Conservation (phyloP, 2,888 invertebrate genomes). For the Spodoptera picta region DNA sequence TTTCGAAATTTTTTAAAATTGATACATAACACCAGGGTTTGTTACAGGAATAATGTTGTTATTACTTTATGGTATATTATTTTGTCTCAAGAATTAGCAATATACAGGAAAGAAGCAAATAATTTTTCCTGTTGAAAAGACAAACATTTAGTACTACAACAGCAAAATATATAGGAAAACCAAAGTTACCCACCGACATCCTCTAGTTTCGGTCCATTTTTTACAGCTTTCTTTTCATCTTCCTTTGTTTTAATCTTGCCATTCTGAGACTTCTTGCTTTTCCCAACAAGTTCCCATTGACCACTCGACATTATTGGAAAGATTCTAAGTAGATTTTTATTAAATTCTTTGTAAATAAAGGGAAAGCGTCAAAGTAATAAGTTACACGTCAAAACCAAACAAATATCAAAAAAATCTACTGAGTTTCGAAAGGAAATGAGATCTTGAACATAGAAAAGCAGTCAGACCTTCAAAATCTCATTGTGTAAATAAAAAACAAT, state of each 20-base stretch:
- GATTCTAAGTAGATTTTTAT: conserved; percentile 58
- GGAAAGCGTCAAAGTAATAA: conserved; percentile 71
- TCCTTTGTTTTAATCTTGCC: conserved; percentile 86
- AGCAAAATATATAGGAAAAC: conserved; percentile 31
- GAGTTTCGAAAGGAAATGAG: neutral
- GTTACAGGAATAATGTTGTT: no score
- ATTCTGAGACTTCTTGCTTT: conserved; percentile 90
- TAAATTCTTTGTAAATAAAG: conserved; percentile 79
- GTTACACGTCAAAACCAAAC: conserved; percentile 86
- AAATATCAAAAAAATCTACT: conserved; percentile 66
- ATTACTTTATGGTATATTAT: no score
- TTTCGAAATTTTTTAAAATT: no score
- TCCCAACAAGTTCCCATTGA: conserved; percentile 92
- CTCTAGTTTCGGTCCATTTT: conserved; percentile 92
- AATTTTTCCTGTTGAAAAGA: no score
- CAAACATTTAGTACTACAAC: conserved; percentile 1
- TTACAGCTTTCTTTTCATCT: conserved; percentile 89
- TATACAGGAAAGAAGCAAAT: no score
- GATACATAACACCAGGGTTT: no score
- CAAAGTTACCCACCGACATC: conserved; percentile 91
- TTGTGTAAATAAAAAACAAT: conserved; percentile 11
- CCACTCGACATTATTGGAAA: conserved; percentile 82
- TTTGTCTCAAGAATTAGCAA: no score
- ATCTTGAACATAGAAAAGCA: conserved; percentile 23
- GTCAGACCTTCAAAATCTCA: neutral